Percentiles rank a stretch among this genome's conserved stretches.
phyloP scores from a whole-genome alignment of 2,113 vertebrate genomes.

The Scortum barcoo region DNA sequence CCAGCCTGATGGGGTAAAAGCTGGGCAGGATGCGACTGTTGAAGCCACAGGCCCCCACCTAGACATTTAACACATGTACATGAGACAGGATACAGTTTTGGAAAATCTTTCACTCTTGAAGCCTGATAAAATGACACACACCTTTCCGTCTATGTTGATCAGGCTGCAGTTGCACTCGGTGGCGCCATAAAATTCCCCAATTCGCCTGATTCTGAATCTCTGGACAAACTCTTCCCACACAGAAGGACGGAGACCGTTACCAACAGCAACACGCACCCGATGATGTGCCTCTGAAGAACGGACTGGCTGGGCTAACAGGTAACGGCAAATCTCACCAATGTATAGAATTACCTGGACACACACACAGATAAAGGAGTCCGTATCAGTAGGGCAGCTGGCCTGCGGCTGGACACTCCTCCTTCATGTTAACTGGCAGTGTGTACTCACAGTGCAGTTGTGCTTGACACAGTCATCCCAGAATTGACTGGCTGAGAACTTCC shows the following conservation, averaged over 20 bases:
- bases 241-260: constrained; percentile 89
- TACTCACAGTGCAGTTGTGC: constrained; percentile 91
- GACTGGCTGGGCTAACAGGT: constrained; percentile 88
- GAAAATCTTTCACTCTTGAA: not conserved
- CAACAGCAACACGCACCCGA: constrained; percentile 87
- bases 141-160: constrained; percentile 93
- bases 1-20: constrained; percentile 89
- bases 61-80: not conserved
- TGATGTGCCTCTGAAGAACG: constrained; percentile 83
- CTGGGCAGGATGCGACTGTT: constrained; percentile 89
- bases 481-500: constrained; percentile 91
- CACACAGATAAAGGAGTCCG: not conserved
- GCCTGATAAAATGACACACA: constrained; percentile 48
- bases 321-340: constrained; percentile 94
- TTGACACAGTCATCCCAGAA: constrained; percentile 94
- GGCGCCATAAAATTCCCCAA: constrained; percentile 94
- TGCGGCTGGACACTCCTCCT: not conserved
- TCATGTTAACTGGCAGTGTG: not conserved
- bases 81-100: not conserved
- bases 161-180: constrained; percentile 96
- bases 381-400: not conserved
- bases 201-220: constrained; percentile 86
- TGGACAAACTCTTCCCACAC: constrained; percentile 91
- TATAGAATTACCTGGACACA: constrained; percentile 89
- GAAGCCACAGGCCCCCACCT: constrained; percentile 92